These are phyloP conservation scores for Eulithis testata DNA, from an alignment of 2,888 invertebrate genomes.

Conservation along the genomic window DNA sequence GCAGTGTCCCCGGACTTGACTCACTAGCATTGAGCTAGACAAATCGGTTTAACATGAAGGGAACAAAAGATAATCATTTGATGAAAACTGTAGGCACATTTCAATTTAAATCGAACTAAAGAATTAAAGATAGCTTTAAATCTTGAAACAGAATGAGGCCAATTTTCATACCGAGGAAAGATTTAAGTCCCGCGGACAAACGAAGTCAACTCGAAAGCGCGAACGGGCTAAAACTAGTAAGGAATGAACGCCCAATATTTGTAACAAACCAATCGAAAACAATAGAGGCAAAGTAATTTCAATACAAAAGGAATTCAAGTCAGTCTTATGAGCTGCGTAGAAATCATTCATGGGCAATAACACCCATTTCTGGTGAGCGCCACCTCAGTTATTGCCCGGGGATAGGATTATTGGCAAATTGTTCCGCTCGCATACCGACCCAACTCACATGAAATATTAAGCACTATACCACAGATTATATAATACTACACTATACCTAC, in stretches of 20 bases:
- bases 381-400: conserved; percentile 76
- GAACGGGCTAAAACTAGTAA: background rate
- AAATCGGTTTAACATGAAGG: conserved; percentile 65
- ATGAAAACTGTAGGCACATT: background rate
- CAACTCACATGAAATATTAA: conserved; percentile 78
- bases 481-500: conserved; percentile 54
- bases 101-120: too few species aligned
- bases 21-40: conserved; percentile 57
- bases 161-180: too few species aligned
- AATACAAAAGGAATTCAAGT: conserved; percentile 60
- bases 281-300: conserved; percentile 41
- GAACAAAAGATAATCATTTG: conserved; percentile 37
- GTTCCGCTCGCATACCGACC: conserved; percentile 78
- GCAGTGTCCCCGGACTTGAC: conserved; percentile 58
- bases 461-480: conserved; percentile 60
- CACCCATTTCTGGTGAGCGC: conserved; percentile 74
- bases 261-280: conserved; percentile 37
- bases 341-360: conserved; percentile 78
- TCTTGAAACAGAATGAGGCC: too few species aligned
- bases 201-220: too few species aligned
- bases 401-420: conserved; percentile 83
- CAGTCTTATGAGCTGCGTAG: conserved; percentile 62
- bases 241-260: background rate
- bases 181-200: too few species aligned
- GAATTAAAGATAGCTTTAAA: too few species aligned